phyloP scores from a whole-genome alignment of 2,888 invertebrate species.

The Lymantria dispar region DNA sequence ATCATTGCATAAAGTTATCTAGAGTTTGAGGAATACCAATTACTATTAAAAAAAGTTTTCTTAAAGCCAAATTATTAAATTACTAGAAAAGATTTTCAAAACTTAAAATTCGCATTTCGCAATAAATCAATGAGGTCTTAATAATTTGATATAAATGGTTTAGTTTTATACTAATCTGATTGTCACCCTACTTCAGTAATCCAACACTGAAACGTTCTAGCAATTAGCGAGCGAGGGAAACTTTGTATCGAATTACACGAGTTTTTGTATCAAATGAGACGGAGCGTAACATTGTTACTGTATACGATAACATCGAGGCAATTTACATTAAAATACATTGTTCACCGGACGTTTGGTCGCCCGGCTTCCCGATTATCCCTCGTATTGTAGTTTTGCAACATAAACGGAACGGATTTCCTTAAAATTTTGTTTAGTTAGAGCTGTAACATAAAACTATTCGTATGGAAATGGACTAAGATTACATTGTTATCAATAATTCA shows the following conservation, averaged over 20 bases:
- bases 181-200: constrained; percentile 58
- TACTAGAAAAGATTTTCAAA: too few relatives aligned
- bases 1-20: too few relatives aligned
- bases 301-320: constrained; percentile 28
- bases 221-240: constrained; percentile 68
- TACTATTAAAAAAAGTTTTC: too few relatives aligned
- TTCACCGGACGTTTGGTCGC: constrained; percentile 10
- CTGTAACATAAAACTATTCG: not conserved
- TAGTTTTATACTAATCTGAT: constrained; percentile 21
- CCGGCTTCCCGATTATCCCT: constrained; percentile 7
- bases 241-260: constrained; percentile 57
- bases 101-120: too few relatives aligned
- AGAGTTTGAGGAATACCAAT: too few relatives aligned
- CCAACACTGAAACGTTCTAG: constrained; percentile 53
- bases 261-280: constrained; percentile 59
- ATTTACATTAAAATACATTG: constrained; percentile 31
- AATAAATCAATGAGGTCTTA: too few relatives aligned
- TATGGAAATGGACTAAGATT: too few relatives aligned
- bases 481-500: too few relatives aligned
- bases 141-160: not conserved
- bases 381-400: constrained; percentile 2
- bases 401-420: constrained; percentile 6
- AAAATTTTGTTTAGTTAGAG: not conserved
- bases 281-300: constrained; percentile 28
- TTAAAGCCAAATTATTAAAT: too few relatives aligned